These are phyloP conservation scores for Micropoecilia bifurca DNA, from an alignment of 2,797 vertebrate species.

Conservation along the genomic window DNA sequence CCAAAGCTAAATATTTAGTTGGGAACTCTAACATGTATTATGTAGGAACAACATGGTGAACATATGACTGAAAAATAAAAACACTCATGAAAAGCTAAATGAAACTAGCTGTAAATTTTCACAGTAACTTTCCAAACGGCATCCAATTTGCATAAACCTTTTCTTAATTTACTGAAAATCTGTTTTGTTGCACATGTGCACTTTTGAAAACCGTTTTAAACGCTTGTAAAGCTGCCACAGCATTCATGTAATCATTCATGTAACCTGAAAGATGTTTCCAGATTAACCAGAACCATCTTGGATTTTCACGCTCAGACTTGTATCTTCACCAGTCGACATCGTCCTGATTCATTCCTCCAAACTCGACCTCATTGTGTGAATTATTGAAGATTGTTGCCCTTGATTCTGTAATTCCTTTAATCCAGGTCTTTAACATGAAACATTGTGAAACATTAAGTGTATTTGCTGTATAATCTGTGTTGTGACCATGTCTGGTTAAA, in stretches of 20 bases:
- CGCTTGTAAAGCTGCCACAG: background rate
- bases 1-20: too few relatives aligned
- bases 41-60: too few relatives aligned
- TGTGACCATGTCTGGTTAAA: constrained; percentile 1
- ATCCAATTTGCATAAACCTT: too few relatives aligned
- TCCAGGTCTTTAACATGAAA: background rate
- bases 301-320: background rate
- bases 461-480: background rate
- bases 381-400: background rate
- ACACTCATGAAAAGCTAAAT: too few relatives aligned
- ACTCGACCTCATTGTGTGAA: background rate
- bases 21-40: too few relatives aligned
- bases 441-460: background rate
- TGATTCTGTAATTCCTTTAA: background rate
- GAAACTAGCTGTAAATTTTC: too few relatives aligned
- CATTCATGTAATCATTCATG: too few relatives aligned
- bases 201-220: background rate
- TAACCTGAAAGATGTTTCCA: background rate
- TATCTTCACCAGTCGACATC: background rate
- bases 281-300: background rate
- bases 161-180: background rate
- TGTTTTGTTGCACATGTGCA: background rate
- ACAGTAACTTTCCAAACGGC: too few relatives aligned
- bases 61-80: too few relatives aligned
- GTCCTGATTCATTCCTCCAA: background rate